A percentile compares a stretch with the other conserved stretches of the same genome.
Evolutionary conservation across 1,140 invertebrate species (phyloP).

Genomic region (Eulimnadia texana): DNA sequence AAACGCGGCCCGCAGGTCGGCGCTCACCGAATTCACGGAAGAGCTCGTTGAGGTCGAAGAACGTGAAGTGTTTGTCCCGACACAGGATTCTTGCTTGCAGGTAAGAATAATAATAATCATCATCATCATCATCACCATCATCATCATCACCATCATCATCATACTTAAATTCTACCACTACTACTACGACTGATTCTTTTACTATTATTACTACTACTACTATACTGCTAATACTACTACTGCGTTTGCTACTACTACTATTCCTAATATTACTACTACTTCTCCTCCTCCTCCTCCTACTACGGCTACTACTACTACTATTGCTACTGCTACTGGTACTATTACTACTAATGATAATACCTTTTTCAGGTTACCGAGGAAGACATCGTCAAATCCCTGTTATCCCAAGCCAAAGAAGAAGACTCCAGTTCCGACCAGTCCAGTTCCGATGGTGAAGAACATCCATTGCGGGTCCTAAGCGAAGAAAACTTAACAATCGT

Average conservation of each 20-base stretch:
- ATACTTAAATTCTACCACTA: too few species aligned
- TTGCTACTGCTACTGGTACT: too few species aligned
- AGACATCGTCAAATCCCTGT: slow-evolving; percentile 75
- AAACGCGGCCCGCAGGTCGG: neutral
- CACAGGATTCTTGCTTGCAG: slow-evolving; percentile 66
- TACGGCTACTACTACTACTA: too few species aligned
- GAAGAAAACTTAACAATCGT: slow-evolving; percentile 79
- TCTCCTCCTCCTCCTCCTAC: too few species aligned
- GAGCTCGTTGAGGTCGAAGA: slow-evolving; percentile 55
- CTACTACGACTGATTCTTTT: too few species aligned
- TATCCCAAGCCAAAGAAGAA: slow-evolving; percentile 24
- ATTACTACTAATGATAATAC: neutral
- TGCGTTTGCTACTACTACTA: too few species aligned
- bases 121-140: neutral
- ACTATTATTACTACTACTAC: too few species aligned
- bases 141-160: neutral
- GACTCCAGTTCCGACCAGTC: slow-evolving; percentile 12
- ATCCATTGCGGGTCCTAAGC: slow-evolving; percentile 70
- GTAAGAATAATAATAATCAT: too few species aligned
- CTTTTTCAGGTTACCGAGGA: slow-evolving; percentile 59
- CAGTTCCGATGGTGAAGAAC: slow-evolving; percentile 35
- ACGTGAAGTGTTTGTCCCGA: slow-evolving; percentile 58
- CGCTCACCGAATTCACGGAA: neutral
- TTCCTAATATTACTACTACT: too few species aligned
- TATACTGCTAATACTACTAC: too few species aligned